Percentiles rank a stretch among this genome's conserved stretches.
These are phyloP conservation scores for Hylia prasina DNA, from an alignment of 2,113 vertebrate species.

Conservation along the genomic window DNA sequence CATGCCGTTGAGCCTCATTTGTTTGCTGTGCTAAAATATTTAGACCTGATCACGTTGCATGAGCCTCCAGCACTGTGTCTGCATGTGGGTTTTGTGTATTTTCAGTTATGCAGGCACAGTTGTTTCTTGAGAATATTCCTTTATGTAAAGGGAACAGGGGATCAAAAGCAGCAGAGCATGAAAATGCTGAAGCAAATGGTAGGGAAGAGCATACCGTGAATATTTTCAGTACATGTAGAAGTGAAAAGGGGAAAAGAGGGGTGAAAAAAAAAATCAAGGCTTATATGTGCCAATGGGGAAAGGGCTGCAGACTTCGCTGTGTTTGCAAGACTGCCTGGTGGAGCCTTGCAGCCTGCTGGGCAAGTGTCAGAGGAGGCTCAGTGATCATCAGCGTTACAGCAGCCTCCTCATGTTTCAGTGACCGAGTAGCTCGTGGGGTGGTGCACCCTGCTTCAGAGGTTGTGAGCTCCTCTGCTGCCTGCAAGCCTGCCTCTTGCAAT, in stretches of 20 bases:
- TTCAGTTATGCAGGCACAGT: not conserved
- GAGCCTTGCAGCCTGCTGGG: not conserved
- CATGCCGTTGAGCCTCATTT: not conserved
- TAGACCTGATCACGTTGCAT: not conserved
- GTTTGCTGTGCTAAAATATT: conserved; percentile 14
- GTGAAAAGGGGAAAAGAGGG: not conserved
- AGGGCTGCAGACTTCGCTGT: not conserved
- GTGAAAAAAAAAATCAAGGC: not conserved
- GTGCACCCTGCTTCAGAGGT: not conserved
- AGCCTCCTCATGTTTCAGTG: not conserved
- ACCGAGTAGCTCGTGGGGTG: not conserved
- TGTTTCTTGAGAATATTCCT: not conserved
- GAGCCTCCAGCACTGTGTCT: not conserved
- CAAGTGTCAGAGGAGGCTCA: not conserved
- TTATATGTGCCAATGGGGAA: not conserved
- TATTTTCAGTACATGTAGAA: not conserved
- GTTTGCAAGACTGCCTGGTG: not conserved
- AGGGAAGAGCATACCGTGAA: not conserved
- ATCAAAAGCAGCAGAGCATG: not conserved
- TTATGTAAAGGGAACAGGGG: not conserved
- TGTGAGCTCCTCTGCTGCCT: not conserved
- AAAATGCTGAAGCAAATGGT: not conserved
- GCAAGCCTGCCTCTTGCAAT: not conserved
- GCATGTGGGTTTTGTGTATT: not conserved
- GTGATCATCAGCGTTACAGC: not conserved